Base-by-base conservation (phyloP, 2,888 invertebrate genomes). In the Amphipyra berbera region DNA sequence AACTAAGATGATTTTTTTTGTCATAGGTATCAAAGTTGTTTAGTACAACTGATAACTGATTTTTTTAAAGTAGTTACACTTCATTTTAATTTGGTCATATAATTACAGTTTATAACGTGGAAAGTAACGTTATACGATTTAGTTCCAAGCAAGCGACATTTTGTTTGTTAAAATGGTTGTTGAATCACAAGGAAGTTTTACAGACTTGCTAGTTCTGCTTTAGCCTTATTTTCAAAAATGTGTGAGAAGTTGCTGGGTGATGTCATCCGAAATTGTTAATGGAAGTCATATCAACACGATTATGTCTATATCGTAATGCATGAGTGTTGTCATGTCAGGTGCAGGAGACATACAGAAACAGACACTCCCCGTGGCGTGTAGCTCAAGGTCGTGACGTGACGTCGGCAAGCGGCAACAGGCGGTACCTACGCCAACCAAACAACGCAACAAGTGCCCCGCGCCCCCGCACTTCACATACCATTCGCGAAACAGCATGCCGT, bases 361-460 rank as follows among this genome's bases (percentile, higher is more conserved):
- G 83, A 82, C 85, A 84, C 78, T 86, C 82, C 83, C 84, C 78
- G 82, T 84, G 86, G 85, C 88, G 88, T 84, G 84, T 82, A 83
- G 83, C 88, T 84, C 88, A 88, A 90, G 89, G 88, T 88, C 93
- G 88, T 82, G 76, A 71, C 76, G 82, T 92, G 91, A 91, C 92
- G 94, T 91, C 86, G 88, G 68, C 76, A 78, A 81, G 82, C 83
- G 84, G 90, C 91, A 90, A 90, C 90, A 90, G 89, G 89, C 90
- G 89, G 88, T 88, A 86, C 75, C 77, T 76, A 87, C 88, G 88
- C 88, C 90, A 90, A 90, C 92, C 88, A 91, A 93, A 92, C 92
- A 92, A 89, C 92, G 92, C 94, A 94, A 95, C 92, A 94, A 93
- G 94, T 93, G 93, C 91, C 85, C 84, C 88, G 85, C 89, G 87